These are phyloP conservation scores for Cephus pulcher DNA, from an alignment of 2,888 invertebrate genomes.

Conservation along the genomic window DNA sequence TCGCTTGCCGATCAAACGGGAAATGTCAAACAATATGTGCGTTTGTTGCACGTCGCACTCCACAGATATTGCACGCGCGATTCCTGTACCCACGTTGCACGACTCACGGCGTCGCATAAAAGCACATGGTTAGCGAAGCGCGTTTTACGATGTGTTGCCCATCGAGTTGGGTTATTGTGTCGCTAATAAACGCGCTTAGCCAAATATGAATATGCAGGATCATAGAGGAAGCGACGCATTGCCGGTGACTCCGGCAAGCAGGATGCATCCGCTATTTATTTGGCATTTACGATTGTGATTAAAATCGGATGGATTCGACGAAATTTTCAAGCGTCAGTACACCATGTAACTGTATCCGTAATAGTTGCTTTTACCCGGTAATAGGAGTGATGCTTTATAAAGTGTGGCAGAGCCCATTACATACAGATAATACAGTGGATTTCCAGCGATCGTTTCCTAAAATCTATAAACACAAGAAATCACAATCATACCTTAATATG, in stretches of 20 bases:
- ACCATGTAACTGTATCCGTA: neutral
- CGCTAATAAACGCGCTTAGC: constrained; percentile 61
- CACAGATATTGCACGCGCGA: too few relatives aligned
- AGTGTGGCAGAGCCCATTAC: neutral
- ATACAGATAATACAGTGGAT: neutral
- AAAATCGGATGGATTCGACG: neutral
- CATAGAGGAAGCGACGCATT: constrained; percentile 37
- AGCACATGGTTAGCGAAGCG: constrained; percentile 43
- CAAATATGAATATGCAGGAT: constrained; percentile 55
- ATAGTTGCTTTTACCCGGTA: neutral
- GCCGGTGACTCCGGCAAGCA: neutral
- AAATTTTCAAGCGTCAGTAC: neutral
- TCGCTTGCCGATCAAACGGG: neutral
- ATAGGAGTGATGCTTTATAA: neutral
- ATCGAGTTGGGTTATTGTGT: constrained; percentile 53
- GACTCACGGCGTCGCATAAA: constrained; percentile 14
- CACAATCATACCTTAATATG: neutral
- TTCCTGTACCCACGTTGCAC: neutral
- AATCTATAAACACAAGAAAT: neutral
- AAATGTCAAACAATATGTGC: neutral
- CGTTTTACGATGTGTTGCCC: constrained; percentile 60
- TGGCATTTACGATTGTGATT: neutral
- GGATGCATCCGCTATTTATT: neutral
- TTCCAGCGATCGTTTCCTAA: neutral
- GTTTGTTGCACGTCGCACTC: neutral